Base-by-base conservation (phyloP, 2,113 vertebrate genomes). In the Periophthalmus modestus region DNA sequence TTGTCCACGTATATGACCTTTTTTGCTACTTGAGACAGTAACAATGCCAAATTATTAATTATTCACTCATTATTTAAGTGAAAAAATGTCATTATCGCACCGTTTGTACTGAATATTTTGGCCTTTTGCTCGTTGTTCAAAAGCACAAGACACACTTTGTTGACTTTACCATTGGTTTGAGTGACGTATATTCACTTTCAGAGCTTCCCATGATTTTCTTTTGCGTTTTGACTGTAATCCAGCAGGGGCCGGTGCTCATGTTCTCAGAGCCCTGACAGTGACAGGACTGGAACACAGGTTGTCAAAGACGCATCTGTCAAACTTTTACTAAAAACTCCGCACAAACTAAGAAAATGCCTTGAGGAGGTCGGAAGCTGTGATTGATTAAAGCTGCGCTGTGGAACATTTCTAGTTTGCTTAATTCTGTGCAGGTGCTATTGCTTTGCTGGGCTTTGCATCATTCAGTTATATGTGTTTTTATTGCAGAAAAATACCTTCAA, bases 351-450 rank as follows among this genome's bases (percentile, higher is more conserved):
- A 67, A 23, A 46, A 9, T 18, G 66, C 62, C 62, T n/a, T 46
- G 39, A 67, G 66, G 66, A 67, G 15, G 66, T 48, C 16, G 66
- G 66, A 67, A 46, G 66, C 66, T 48, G 9, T 67, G 48, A 48
- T 16, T 16, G 66, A 21, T 24, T 23, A 67, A 67, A 28, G 21
- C 16, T 9, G 71, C 7, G 11, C 36, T 5, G 4, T 39, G 36
- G 5, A 39, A 39, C 39, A 11, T 43, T 43, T 39, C 36, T 5
- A 9, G 36, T 43, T 28, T n/a, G n/a, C n/a, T n/a, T 28, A 3
- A 28, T 3, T 28, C 28, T 28, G 28, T 28, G 28, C 2, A 28
- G 28, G 3, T 28, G 28, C 28, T 28, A 1, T 28, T 28, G 28
- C 28, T 28, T 28, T 28, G 28, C 28, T 28, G 28, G 28, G 28